Evolutionary conservation across 1,140 invertebrate genomes (phyloP), one percentile per base, ranked within the genome.

Genomic region (Drosophila fuyamai): DNA sequence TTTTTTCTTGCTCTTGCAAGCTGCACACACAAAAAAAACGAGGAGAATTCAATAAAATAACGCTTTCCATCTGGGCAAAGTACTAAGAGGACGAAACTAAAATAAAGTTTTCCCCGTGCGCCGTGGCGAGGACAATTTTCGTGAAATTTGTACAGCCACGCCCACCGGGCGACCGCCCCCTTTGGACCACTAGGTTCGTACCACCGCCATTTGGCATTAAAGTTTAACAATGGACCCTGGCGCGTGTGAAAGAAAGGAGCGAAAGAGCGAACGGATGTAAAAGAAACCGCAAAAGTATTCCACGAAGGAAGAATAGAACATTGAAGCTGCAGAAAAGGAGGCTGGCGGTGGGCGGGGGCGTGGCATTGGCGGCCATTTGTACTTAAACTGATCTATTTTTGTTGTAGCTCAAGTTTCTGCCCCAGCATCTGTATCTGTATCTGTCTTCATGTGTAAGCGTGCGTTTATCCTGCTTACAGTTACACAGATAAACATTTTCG

Each of bases 371-470:
- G 35, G 72, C 66, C 65, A 83, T 86, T 86, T 86, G 83, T 86
- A 88, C 83, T 73, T 80, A 89, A 79, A 83, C 79, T 83, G 79
- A 88, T 88, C 84, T 80, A 83, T 82, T 86, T 78, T 74, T 53
- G 62, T 62, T 77, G 77, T 76, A 61, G 61, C 61, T 79, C 41
- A 72, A 79, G 68, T 63, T 66, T 29, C 67, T 14, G 9, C 10
- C 18, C 5, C 40, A 12, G 12, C 32, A 14, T 35, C 35, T 36
- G 47, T 50, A 29, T n/a, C 27, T 14, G 27, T 50, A 14, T 50
- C 8, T 53, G 46, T 38, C 29, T 47, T n/a, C 48, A 38, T 54
- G 47, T 59, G 77, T 63, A 47, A 81, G 59, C 73, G 38, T 76
- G 81, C 72, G 47, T 77, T 81, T 73, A 81, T 77, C 53, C 63